Base-by-base conservation (phyloP, 92 coral and sea anemone genomes). In the Phymanthus crucifer region DNA sequence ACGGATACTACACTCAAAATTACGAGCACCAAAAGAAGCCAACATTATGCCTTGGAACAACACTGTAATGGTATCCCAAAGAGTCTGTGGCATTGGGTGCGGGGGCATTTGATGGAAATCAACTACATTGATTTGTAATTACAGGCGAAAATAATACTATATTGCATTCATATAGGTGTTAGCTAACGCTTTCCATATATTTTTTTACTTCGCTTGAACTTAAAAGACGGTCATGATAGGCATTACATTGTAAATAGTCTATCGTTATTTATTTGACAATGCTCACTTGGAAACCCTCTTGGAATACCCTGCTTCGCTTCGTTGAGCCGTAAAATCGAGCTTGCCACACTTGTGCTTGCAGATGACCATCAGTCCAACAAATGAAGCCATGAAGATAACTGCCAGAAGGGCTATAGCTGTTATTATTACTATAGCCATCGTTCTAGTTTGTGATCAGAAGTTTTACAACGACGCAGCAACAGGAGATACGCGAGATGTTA, bases 301-400 rank as follows among this genome's bases (percentile, higher is more conserved):
- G n/a, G 32, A 72, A 14, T 85, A 85, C 46, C 67, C 72, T 52
- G 68, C 76, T 27, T 73, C 65, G 79, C 68, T 85, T 16, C 61
- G 81, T n/a, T 66, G 75, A 33, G 78, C 70, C 32, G 81, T 86
- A 80, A 91, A 72, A 72, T 87, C 83, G 21, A 77, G 72, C 23
- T 86, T 90, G 7, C 97, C 90, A 69, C 92, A 90, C 67, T 87
- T 88, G 27, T 80, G 85, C 70, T 83, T 91, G n/a, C 82, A 74
- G 47, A 93, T 87, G 34, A 92, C 85, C 74, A 92, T 78, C 79
- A 92, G 71, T 13, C 94, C 94, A 19, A 92, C 86, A 70, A 92
- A 85, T 0, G 94, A 92, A 2, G 90, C 97, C 88, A 87, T 90
- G 24, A 92, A 84, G 6, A 92, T 85, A 0, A 90, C 84, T 40